Conservation (phyloP, 2,888 invertebrate species). For the Acrobasis suavella region DNA sequence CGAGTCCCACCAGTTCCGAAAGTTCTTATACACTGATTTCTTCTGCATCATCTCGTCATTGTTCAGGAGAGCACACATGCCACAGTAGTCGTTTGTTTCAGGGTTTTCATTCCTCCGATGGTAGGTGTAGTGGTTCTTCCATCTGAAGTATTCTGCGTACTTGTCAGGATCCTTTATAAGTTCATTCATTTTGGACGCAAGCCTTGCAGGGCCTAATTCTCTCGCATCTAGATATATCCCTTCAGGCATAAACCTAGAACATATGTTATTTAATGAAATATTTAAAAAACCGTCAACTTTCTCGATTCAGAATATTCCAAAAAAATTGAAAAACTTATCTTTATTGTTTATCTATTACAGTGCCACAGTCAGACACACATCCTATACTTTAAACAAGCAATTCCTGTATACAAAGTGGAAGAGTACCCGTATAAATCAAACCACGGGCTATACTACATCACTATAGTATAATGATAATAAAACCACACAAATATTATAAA, state of each 20-base stretch:
- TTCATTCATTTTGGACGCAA: conserved; percentile 56
- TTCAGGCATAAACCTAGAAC: conserved; percentile 68
- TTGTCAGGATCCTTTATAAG: conserved; percentile 52
- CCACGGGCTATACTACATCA: no score
- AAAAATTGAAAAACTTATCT: no score
- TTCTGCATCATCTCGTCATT: conserved; percentile 47
- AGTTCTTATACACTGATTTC: conserved; percentile 48
- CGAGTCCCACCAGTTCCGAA: conserved; percentile 62
- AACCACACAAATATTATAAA: no score
- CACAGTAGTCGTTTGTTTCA: conserved; percentile 67
- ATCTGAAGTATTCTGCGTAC: conserved; percentile 62
- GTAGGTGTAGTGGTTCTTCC: conserved; percentile 65
- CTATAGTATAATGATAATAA: no score
- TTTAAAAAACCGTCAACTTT: no score
- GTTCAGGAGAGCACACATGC: conserved; percentile 60
- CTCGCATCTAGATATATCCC: conserved; percentile 62
- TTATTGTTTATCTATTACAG: no score
- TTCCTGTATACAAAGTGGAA: no score
- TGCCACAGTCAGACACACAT: no score
- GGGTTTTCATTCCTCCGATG: conserved; percentile 45
- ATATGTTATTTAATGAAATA: no score
- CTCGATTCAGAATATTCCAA: no score
- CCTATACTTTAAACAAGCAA: no score
- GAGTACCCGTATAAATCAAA: no score
- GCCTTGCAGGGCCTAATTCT: conserved; percentile 43